These are phyloP conservation scores for Oscheius sp. DNA, from an alignment of 2,888 invertebrate species.

Conservation along the genomic window DNA sequence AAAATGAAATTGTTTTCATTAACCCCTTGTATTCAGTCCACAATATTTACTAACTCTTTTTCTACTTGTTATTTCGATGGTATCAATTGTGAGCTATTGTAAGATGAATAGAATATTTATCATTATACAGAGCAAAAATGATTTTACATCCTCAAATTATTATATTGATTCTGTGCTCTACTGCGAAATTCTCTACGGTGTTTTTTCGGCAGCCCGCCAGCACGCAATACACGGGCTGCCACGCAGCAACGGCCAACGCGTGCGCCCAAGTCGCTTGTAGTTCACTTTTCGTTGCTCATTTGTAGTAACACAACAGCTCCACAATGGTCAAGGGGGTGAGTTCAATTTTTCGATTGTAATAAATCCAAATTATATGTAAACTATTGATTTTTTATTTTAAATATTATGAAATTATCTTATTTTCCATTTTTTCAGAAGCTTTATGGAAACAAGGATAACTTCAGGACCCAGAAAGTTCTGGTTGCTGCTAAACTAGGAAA, in stretches of 20 bases:
- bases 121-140: no score
- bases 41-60: no score
- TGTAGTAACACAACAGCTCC: conserved; percentile 10
- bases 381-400: neutral
- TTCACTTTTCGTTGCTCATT: conserved; percentile 10
- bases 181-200: neutral
- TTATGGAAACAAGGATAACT: conserved; percentile 97
- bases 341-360: neutral
- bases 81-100: no score
- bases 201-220: conserved; percentile 3
- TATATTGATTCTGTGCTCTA: no score
- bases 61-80: no score
- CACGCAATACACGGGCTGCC: conserved; percentile 2
- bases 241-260: conserved; percentile 10
- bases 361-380: neutral
- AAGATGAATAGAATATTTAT: no score
- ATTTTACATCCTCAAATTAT: no score
- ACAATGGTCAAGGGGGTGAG: conserved; percentile 30
- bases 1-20: no score
- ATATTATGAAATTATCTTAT: neutral
- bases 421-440: conserved; percentile 80
- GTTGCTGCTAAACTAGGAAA: conserved; percentile 97
- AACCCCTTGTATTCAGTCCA: no score
- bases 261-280: no score
- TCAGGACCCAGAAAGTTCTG: conserved; percentile 95